Conservation (phyloP, 2,888 invertebrate species). For the Ctena decussata region DNA sequence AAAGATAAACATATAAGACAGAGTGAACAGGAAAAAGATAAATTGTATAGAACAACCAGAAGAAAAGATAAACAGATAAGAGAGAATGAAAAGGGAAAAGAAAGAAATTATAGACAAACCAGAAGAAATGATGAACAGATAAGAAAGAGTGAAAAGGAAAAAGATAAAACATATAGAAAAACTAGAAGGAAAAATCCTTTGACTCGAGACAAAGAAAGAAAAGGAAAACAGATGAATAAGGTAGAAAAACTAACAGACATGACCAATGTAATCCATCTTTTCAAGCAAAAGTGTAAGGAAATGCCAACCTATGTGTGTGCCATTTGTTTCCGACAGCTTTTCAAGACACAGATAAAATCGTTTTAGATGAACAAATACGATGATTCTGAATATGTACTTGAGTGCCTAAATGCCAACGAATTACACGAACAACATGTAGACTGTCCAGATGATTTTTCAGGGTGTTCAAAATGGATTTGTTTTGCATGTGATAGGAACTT, state of each 20-base stretch:
- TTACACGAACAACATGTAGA: not conserved
- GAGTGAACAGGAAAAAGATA: not conserved
- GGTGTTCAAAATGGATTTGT: not conserved
- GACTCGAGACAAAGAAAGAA: not conserved
- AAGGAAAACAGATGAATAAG: not conserved
- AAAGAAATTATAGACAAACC: not conserved
- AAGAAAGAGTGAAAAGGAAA: not conserved
- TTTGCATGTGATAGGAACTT: not conserved
- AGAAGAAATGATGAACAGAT: not conserved
- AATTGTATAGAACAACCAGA: not conserved
- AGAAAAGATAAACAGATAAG: not conserved
- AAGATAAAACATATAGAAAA: not conserved
- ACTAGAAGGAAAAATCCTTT: not conserved
- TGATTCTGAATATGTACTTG: not conserved
- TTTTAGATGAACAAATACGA: slow-evolving; percentile 18
- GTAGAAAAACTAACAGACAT: not conserved
- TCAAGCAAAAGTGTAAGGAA: slow-evolving; percentile 9
- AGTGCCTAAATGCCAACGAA: not conserved
- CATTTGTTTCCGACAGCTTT: slow-evolving; percentile 26
- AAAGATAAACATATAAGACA: not conserved
- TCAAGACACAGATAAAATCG: slow-evolving; percentile 24
- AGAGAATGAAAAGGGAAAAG: not conserved
- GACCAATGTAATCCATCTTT: slow-evolving; percentile 7
- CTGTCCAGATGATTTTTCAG: not conserved
- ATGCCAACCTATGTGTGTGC: slow-evolving; percentile 31